Conservation (phyloP, 2,888 invertebrate species). For the Hemithea aestivaria region DNA sequence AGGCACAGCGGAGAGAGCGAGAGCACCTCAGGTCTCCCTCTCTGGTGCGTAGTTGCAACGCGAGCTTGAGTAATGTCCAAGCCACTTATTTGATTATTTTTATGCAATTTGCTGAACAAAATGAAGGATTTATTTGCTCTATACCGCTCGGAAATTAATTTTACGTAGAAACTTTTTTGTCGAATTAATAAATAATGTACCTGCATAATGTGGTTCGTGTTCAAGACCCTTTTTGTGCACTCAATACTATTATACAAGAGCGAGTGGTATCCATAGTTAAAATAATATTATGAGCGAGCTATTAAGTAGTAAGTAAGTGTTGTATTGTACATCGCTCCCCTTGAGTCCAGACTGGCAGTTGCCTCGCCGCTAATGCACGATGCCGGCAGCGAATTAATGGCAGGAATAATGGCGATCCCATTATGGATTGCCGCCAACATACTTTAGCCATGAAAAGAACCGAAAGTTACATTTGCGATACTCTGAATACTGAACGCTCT, state of each 20-base stretch:
- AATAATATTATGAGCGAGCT: too few relatives aligned
- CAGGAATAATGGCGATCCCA: slow-evolving; percentile 80
- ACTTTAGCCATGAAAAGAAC: slow-evolving; percentile 80
- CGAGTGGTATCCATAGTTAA: too few relatives aligned
- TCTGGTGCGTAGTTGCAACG: slow-evolving; percentile 52
- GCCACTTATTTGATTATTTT: slow-evolving; percentile 78
- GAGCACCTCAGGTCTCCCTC: slow-evolving; percentile 39
- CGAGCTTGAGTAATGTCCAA: slow-evolving; percentile 69
- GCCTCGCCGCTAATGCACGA: slow-evolving; percentile 75
- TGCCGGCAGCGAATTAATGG: slow-evolving; percentile 78
- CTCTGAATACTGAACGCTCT: slow-evolving; percentile 77
- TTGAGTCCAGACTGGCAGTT: slow-evolving; percentile 64
- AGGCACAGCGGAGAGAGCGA: slow-evolving; percentile 49
- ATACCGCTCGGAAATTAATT: slow-evolving; percentile 69
- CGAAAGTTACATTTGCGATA: slow-evolving; percentile 80
- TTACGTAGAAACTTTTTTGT: slow-evolving; percentile 41
- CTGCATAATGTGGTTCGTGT: too few relatives aligned
- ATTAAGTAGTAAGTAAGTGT: slow-evolving; percentile 30
- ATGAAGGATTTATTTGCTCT: slow-evolving; percentile 69
- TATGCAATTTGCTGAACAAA: slow-evolving; percentile 74
- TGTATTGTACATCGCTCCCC: slow-evolving; percentile 48
- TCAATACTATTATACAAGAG: too few relatives aligned
- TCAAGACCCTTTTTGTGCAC: too few relatives aligned
- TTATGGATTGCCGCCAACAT: slow-evolving; percentile 81
- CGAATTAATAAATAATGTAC: slow-evolving; percentile 3